These are phyloP conservation scores for Leucopsar rothschildi DNA, from an alignment of 2,113 vertebrate species.

Conservation along the genomic window DNA sequence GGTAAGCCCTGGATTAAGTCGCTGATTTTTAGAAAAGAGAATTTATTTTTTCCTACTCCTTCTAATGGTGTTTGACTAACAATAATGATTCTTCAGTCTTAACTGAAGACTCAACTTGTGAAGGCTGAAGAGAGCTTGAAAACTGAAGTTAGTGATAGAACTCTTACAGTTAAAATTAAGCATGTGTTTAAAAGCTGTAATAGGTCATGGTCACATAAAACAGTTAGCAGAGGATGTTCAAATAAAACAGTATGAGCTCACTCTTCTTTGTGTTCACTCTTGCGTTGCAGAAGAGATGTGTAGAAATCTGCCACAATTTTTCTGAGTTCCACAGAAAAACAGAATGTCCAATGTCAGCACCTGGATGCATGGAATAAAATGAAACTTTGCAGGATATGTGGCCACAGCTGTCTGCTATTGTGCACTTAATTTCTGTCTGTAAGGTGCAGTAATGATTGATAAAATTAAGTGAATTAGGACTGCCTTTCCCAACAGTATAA, in stretches of 20 bases:
- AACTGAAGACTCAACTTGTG: background rate
- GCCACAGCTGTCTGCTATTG: background rate
- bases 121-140: background rate
- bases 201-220: background rate
- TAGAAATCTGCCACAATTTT: background rate
- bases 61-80: background rate
- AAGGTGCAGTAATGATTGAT: background rate
- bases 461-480: background rate
- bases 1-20: background rate
- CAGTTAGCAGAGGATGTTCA: background rate
- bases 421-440: background rate
- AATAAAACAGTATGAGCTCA: background rate
- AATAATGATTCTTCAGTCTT: background rate
- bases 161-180: background rate
- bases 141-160: background rate
- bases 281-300: background rate
- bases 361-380: background rate
- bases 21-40: background rate
- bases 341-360: accelerated
- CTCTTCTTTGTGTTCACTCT: background rate
- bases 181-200: background rate
- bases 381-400: background rate
- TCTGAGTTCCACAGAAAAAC: background rate
- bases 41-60: background rate
- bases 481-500: background rate